phyloP scores from a whole-genome alignment of 1,140 invertebrate genomes.

The Stratiolaelaps scimitus region DNA sequence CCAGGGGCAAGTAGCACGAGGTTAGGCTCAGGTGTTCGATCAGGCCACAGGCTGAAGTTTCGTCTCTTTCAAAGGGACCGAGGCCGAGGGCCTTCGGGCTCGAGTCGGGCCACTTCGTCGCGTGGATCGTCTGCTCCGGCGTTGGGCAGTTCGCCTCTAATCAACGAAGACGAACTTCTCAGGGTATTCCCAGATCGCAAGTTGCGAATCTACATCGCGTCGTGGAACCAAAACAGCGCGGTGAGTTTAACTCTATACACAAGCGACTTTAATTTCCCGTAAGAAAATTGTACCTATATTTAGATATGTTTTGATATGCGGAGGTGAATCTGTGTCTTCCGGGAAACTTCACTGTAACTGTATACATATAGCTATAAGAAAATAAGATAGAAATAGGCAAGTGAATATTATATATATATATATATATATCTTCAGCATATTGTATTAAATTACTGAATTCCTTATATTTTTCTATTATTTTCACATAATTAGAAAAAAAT shows the following conservation, averaged over 20 bases:
- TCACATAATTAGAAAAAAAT: too few relatives aligned
- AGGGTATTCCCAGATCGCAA: conserved; percentile 69
- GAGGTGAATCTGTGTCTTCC: neutral
- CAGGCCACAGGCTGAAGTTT: conserved; percentile 22
- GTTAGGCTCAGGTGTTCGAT: too few relatives aligned
- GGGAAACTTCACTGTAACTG: neutral
- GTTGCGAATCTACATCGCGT: conserved; percentile 71
- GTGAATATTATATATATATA: too few relatives aligned
- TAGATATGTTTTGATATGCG: conserved; percentile 1
- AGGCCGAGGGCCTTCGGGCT: too few relatives aligned
- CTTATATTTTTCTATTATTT: too few relatives aligned
- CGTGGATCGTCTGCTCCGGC: conserved; percentile 6
- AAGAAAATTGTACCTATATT: neutral
- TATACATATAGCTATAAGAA: too few relatives aligned
- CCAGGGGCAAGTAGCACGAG: too few relatives aligned
- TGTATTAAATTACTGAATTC: too few relatives aligned
- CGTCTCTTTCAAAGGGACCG: conserved; percentile 21
- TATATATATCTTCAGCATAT: too few relatives aligned
- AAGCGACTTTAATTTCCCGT: conserved; percentile 29
- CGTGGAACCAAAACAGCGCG: conserved; percentile 94
- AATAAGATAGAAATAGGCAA: too few relatives aligned
- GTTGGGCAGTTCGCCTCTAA: conserved; percentile 43
- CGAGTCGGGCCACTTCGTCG: neutral
- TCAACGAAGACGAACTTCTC: conserved; percentile 67
- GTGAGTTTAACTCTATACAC: conserved; percentile 41